Base-by-base conservation (phyloP, 2,797 vertebrate species). In the Syngnathus acus region DNA sequence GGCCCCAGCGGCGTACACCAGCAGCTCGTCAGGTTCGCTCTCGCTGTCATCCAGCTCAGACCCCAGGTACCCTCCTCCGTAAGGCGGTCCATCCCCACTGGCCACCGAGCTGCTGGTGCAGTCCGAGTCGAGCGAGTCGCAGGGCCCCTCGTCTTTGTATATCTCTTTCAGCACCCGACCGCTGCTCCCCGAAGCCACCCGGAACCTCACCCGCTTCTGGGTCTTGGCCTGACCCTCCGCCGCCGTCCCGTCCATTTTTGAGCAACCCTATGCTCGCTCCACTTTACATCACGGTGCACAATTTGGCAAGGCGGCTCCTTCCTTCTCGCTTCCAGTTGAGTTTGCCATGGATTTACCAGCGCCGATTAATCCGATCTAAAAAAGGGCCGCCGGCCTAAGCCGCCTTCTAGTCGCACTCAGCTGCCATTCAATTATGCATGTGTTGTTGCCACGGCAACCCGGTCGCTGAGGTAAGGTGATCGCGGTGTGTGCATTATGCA, bases 81-180 rank as follows among this genome's bases (percentile, higher is more conserved):
- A 91, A 16, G 88, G 89, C 76, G 90, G 90, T n/a, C 89, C 90
- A 0, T 92, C 95, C 0, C 93, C 94, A 3, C 90, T 87, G 0
- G 89, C 90, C 9, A 89, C 95, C 0, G 94, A 97, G 87, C 92
- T 91, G 66, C 94, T 95, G 87, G 95, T 90, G 10, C 93, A 94
- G 81, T 99, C 96, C 0, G 95, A 97, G 74, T 98, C 96, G 87
- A 96, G 81, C 0, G 95, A 97, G 79, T 94, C 94, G 0, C 92
- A 74, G 0, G 90, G 88, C 1, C 91, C 88, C 32, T 93, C 94
- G 0, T 98, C 93, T 0, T 95, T 89, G 8, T 95, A 99, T 66
- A 98, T 98, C 86, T 99, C 96, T 87, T 94, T 95, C 74, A 99
- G 86, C 65, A 99, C 92, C 65, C 96, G 86, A 11, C 97, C 97